Conservation (phyloP, 2,888 invertebrate species). For the Ophion slaviceki region DNA sequence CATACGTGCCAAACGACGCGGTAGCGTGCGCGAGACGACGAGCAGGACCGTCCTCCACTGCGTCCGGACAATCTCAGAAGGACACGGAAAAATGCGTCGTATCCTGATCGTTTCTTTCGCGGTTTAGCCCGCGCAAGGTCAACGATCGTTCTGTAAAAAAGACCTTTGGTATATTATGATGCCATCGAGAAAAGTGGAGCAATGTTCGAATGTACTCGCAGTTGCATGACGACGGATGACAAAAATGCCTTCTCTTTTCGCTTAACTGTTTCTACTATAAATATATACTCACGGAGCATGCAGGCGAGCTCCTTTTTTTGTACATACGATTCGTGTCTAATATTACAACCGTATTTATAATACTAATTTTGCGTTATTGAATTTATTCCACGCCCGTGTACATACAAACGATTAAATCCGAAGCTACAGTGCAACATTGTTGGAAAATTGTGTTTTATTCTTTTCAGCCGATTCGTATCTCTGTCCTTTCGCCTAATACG, state of each 20-base stretch:
- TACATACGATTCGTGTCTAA: slow-evolving; percentile 41
- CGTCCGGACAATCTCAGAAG: slow-evolving; percentile 82
- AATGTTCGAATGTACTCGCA: background rate
- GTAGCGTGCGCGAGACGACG: slow-evolving; percentile 92
- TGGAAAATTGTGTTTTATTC: slow-evolving; percentile 15
- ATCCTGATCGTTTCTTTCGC: slow-evolving; percentile 88
- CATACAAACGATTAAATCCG: slow-evolving; percentile 55
- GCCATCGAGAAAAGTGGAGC: background rate
- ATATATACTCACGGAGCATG: slow-evolving; percentile 49
- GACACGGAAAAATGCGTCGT: slow-evolving; percentile 94
- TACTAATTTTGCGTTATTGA: slow-evolving; percentile 54
- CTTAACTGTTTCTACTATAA: slow-evolving; percentile 25
- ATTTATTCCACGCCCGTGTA: slow-evolving; percentile 52
- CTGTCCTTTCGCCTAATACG: background rate
- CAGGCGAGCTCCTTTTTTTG: slow-evolving; percentile 57
- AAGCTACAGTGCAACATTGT: slow-evolving; percentile 35
- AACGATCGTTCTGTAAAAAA: slow-evolving; percentile 36
- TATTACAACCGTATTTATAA: slow-evolving; percentile 59
- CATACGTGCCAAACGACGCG: slow-evolving; percentile 96
- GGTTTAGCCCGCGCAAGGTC: slow-evolving; percentile 60
- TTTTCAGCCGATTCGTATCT: background rate
- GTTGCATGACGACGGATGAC: slow-evolving; percentile 4
- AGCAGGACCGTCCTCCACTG: slow-evolving; percentile 79
- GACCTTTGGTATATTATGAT: slow-evolving; percentile 33
- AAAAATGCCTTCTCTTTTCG: slow-evolving; percentile 21